Evolutionary conservation across 2,797 vertebrate species (phyloP).

Genomic region (Trachops cirrhosus): DNA sequence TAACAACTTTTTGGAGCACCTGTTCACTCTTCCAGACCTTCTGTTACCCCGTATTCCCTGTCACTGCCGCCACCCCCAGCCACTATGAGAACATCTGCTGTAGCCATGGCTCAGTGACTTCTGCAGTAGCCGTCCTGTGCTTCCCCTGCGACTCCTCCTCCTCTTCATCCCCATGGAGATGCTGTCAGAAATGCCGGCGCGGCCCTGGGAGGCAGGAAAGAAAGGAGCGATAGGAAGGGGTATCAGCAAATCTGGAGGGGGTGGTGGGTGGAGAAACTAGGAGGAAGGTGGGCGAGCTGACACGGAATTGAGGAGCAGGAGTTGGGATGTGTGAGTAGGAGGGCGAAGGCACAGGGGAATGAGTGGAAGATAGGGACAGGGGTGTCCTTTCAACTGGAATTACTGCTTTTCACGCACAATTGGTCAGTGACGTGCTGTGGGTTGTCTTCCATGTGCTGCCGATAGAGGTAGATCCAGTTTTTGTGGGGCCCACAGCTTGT

Average conservation of each 20-base stretch:
- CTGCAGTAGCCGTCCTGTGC: constrained; percentile 5
- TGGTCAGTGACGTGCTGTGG: not conserved
- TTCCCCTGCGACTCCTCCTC: constrained; percentile 41
- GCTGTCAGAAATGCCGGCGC: constrained; percentile 62
- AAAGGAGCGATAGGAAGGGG: constrained; percentile 43
- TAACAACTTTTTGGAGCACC: not conserved
- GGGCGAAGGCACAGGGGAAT: not conserved
- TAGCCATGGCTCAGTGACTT: constrained; percentile 44
- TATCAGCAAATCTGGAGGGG: constrained; percentile 55
- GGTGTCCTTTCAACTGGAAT: not conserved
- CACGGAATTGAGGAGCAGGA: constrained; percentile 52
- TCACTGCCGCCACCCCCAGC: not conserved
- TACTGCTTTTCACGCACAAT: constrained; percentile 47
- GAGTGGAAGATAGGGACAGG: not conserved
- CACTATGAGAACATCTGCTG: constrained; percentile 30
- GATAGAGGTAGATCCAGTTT: not conserved
- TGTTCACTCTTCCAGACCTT: not conserved
- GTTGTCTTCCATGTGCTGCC: not conserved
- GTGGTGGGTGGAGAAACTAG: constrained; percentile 53
- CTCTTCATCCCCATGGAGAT: constrained; percentile 67
- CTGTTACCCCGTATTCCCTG: not conserved
- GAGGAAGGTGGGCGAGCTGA: constrained; percentile 46
- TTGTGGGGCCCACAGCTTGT: not conserved
- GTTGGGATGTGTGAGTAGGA: constrained; percentile 48
- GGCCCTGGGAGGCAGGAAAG: constrained; percentile 37